Percentiles rank a stretch among this genome's conserved stretches.
These are phyloP conservation scores for Pyrocoelia pectoralis DNA, from an alignment of 2,888 invertebrate genomes.

Conservation along the genomic window DNA sequence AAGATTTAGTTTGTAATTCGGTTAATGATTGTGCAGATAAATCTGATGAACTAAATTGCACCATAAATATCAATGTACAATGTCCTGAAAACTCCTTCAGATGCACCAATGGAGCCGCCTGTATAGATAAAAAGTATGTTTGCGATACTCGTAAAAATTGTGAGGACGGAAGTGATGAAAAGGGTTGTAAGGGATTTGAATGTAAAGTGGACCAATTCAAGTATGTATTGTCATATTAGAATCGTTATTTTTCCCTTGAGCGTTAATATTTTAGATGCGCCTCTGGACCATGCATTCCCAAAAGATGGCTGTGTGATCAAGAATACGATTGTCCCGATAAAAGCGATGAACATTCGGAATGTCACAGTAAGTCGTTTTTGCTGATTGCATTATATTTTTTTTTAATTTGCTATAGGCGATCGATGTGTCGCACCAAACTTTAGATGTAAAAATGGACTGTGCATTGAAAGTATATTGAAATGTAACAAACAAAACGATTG, in stretches of 20 bases:
- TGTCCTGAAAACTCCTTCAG: conserved; percentile 62
- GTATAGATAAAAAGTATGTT: conserved; percentile 60
- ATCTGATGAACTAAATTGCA: conserved; percentile 66
- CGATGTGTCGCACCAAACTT: conserved; percentile 53
- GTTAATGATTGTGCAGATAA: conserved; percentile 64
- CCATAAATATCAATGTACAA: conserved; percentile 45
- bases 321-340: conserved; percentile 78
- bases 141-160: conserved; percentile 66
- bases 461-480: conserved; percentile 63
- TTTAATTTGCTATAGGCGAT: conserved; percentile 45
- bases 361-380: conserved; percentile 55
- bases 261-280: conserved; percentile 66
- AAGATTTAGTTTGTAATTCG: conserved; percentile 61
- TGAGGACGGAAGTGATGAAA: conserved; percentile 61
- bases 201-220: conserved; percentile 53
- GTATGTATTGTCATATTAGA: too few relatives aligned
- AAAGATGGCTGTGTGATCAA: conserved; percentile 75
- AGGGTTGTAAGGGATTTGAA: conserved; percentile 51
- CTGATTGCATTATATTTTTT: background rate
- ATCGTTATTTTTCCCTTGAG: background rate
- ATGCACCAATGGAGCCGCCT: conserved; percentile 63
- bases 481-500: conserved; percentile 70
- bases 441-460: conserved; percentile 63
- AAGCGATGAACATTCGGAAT: conserved; percentile 75
- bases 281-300: conserved; percentile 74